Percentiles rank a stretch among this genome's conserved stretches.
These are phyloP conservation scores for Apteryx owenii DNA, from an alignment of 2,113 vertebrate genomes.

Conservation along the genomic window DNA sequence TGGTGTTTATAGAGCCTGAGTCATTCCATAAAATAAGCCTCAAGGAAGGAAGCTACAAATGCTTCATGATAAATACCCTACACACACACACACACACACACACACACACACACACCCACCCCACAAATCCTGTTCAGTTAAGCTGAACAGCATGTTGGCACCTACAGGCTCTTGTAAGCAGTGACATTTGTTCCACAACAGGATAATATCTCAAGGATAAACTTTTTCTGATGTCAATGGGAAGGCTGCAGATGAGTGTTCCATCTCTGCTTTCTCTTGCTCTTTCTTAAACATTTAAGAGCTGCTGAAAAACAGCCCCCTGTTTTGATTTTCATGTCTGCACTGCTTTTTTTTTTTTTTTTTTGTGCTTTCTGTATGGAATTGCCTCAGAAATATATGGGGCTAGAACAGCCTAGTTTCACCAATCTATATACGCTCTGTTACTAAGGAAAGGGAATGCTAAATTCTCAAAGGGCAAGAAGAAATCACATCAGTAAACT, in stretches of 20 bases:
- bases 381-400: background rate
- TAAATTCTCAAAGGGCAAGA: background rate
- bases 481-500: background rate
- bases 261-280: background rate
- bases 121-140: background rate
- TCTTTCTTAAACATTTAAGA: background rate
- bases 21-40: slow-evolving; percentile 40
- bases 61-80: background rate
- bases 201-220: background rate
- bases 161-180: background rate
- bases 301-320: background rate
- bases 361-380: background rate
- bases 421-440: background rate
- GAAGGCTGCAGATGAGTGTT: background rate
- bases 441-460: background rate
- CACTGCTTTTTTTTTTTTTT: background rate
- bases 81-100: background rate
- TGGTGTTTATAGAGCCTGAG: slow-evolving; percentile 4
- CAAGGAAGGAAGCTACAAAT: slow-evolving; percentile 40
- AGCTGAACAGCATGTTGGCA: background rate
- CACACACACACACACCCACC: too few species aligned
- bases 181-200: slow-evolving; percentile 13
- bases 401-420: background rate
- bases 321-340: background rate
- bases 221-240: background rate